Evolutionary conservation across 2,888 invertebrate species (phyloP).

Genomic region (Coleophora flavipennella): DNA sequence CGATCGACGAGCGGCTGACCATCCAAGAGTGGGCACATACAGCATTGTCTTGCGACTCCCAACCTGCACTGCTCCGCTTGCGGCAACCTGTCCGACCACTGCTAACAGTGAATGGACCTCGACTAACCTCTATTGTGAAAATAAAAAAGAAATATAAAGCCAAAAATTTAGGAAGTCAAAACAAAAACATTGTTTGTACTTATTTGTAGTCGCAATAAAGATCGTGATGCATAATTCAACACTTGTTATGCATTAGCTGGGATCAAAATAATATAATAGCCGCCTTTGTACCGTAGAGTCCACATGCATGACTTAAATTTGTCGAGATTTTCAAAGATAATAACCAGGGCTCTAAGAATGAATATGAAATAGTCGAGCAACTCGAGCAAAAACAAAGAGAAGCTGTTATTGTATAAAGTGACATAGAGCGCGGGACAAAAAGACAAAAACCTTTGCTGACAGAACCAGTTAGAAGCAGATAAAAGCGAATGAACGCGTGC

Average conservation of each 20-base stretch:
- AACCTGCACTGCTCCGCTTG: background rate
- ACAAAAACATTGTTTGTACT: conserved; percentile 10
- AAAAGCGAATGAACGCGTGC: conserved; percentile 19
- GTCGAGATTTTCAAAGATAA: no score
- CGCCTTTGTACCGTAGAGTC: no score
- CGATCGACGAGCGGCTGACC: conserved; percentile 18
- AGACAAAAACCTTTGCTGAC: conserved; percentile 7
- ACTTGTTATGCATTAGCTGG: background rate
- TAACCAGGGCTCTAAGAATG: no score
- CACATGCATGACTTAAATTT: no score
- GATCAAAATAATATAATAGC: background rate
- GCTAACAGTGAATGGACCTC: conserved; percentile 36
- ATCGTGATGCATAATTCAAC: conserved; percentile 12
- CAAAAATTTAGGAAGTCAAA: conserved; percentile 11
- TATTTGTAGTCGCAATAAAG: conserved; percentile 14
- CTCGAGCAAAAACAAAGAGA: no score
- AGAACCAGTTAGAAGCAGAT: conserved; percentile 18
- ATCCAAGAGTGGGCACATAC: conserved; percentile 25
- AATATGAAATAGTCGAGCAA: no score
- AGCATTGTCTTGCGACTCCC: conserved; percentile 33
- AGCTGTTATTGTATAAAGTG: no score
- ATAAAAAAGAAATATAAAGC: conserved; percentile 11
- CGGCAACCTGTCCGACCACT: conserved; percentile 36
- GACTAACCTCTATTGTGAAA: conserved; percentile 7
- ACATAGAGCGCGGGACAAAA: no score